Conservation (phyloP, 2,888 invertebrate species). For the Eupithecia centaureata region DNA sequence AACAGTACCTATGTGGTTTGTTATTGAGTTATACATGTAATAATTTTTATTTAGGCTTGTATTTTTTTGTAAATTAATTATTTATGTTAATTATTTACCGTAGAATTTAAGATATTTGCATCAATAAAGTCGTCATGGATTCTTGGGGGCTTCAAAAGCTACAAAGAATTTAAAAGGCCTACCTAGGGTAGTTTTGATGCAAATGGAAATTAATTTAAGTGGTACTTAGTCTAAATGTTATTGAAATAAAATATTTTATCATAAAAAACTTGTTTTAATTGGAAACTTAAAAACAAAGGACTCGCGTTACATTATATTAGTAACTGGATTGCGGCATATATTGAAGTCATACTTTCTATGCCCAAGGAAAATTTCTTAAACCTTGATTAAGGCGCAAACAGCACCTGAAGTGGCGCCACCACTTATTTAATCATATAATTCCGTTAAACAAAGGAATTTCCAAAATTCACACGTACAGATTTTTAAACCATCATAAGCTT, state of each 20-base stretch:
- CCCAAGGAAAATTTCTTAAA: not conserved
- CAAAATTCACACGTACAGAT: no score
- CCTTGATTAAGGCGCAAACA: no score
- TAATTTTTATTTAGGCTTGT: not conserved
- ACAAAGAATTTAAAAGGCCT: not conserved
- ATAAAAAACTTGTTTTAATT: constrained; percentile 22
- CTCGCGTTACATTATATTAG: no score
- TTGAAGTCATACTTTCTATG: not conserved
- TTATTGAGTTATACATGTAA: not conserved
- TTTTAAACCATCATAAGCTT: no score
- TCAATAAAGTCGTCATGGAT: not conserved
- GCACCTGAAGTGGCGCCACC: no score
- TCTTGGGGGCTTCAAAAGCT: not conserved
- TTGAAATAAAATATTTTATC: constrained; percentile 37
- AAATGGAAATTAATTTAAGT: constrained; percentile 20
- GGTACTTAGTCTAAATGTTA: constrained; percentile 34
- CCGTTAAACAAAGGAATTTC: no score
- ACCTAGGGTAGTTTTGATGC: not conserved
- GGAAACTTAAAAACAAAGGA: constrained; percentile 2
- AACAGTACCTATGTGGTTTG: not conserved
- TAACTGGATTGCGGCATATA: not conserved
- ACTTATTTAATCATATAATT: no score
- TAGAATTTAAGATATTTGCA: constrained; percentile 7
- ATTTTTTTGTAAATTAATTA: not conserved
- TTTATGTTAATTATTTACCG: constrained; percentile 8